Base-by-base conservation (phyloP, 2,888 invertebrate species). In the Ophonus ardosiacus region DNA sequence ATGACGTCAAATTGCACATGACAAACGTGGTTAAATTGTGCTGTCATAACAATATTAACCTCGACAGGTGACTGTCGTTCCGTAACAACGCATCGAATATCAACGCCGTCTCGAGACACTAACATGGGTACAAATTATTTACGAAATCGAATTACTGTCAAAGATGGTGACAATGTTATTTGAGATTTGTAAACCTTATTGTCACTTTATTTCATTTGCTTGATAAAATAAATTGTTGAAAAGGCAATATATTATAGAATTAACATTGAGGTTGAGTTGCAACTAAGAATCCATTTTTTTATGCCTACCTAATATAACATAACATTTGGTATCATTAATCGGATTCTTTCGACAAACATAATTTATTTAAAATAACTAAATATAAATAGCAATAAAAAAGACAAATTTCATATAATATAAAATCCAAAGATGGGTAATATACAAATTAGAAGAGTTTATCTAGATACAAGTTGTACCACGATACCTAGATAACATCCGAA, bases 1-100 rank as follows among this genome's bases (percentile, higher is more conserved):
- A 43, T 81, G 81, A 81, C 65, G 63, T 81, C 81, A 81, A 80
- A 65, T 81, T 51, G 43, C 24, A 81, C 38, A 43, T 81, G 51
- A 81, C 81, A 81, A 81, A 81, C 56, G 81, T 65, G 63, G 81
- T 81, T 81, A 81, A 81, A 81, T 81, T 51, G 65, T 81, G 40
- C 81, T 81, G 81, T 63, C 81, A 51, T 81, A 81, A 81, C 65
- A 81, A 81, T 57, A 81, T 81, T 81, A 81, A 40, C 56, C 57
- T 15, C 51, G 78, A 78, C 78, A 78, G 78, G 78, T 78, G 78
- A 78, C 10, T 78, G 78, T 10, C 56, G 51, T 43, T 68, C 31
- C 15, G 38, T 31, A 68, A n/a, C 68, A 6, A 15, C 31, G 15
- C n/a, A 78, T 59, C 59, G 17, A 57, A 57, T 78, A 31, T 78